These are phyloP conservation scores for Mycteria americana DNA, from an alignment of 2,797 vertebrate species.

Conservation along the genomic window DNA sequence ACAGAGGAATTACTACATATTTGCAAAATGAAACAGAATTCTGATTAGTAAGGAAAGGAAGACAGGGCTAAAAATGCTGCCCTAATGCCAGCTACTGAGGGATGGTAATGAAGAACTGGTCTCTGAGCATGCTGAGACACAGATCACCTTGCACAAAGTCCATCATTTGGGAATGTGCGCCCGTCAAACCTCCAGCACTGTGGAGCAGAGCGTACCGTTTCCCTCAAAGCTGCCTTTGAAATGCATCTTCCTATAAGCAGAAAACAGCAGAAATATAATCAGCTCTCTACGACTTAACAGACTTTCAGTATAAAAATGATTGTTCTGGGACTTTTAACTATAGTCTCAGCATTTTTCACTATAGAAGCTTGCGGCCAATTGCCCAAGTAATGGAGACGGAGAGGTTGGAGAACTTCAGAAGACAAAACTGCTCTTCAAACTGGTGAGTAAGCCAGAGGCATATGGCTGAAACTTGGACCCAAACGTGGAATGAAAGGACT, in stretches of 20 bases:
- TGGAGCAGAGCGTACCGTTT: accelerated
- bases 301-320: not conserved
- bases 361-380: not conserved
- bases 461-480: not conserved
- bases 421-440: not conserved
- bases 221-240: not conserved
- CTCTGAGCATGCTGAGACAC: not conserved
- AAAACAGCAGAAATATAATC: not conserved
- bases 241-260: not conserved
- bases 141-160: not conserved
- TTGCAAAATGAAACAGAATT: constrained; percentile 23
- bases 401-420: not conserved
- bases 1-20: not conserved
- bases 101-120: not conserved
- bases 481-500: not conserved
- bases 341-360: not conserved
- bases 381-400: not conserved
- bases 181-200: not conserved
- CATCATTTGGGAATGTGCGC: not conserved
- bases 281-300: not conserved
- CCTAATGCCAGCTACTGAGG: not conserved
- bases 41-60: not conserved
- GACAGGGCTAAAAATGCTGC: not conserved
- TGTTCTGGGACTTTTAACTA: not conserved
- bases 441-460: not conserved